Evolutionary conservation across 2,113 vertebrate species (phyloP).

Genomic region (Gallinago undulata): DNA sequence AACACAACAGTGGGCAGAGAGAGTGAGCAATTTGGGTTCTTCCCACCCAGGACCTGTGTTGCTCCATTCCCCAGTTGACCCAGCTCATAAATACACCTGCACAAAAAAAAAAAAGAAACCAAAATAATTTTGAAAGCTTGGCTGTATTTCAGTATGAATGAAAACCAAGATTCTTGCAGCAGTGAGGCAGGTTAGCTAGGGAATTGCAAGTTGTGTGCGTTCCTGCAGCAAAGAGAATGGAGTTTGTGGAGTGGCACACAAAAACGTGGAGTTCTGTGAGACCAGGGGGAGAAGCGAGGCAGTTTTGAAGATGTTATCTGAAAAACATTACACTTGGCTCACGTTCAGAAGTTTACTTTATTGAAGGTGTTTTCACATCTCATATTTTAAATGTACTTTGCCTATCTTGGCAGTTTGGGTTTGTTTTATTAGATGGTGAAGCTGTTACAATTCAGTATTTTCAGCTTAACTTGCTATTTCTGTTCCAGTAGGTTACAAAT

Average conservation of each 20-base stretch:
- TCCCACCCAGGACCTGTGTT: neutral
- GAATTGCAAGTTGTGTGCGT: neutral
- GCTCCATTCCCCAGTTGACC: neutral
- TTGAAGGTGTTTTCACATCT: neutral
- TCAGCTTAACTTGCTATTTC: neutral
- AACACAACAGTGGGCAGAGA: neutral
- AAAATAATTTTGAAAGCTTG: neutral
- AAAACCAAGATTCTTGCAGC: neutral
- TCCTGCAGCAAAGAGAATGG: neutral
- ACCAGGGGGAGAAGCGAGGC: neutral
- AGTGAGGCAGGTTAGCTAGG: neutral
- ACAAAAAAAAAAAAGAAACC: neutral
- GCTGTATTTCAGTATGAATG: neutral
- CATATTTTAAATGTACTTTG: neutral
- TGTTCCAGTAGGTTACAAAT: neutral
- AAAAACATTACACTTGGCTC: neutral
- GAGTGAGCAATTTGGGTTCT: neutral
- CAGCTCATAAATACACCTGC: neutral
- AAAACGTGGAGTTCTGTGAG: neutral
- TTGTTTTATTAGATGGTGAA: neutral
- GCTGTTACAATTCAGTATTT: neutral
- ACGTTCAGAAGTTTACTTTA: neutral
- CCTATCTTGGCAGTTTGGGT: neutral
- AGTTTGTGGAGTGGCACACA: too few relatives aligned
- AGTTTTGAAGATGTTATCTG: neutral